Evolutionary conservation across 2,113 vertebrate genomes (phyloP).

Genomic region (Centrocercus urophasianus): DNA sequence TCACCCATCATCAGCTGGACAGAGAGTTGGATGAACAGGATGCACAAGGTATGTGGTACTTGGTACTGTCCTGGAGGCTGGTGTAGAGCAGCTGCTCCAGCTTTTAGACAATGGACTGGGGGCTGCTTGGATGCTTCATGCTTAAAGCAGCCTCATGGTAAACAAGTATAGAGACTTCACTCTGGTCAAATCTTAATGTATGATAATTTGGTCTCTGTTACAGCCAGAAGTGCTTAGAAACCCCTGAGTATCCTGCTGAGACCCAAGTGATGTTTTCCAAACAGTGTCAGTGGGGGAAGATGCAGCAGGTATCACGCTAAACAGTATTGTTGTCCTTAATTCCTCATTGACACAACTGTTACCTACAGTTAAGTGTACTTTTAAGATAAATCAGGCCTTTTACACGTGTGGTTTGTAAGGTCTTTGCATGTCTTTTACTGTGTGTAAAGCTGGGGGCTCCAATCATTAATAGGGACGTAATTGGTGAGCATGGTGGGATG

Average conservation of each 20-base stretch:
- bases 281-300: rapidly evolving
- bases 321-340: not conserved
- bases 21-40: not conserved
- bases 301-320: not conserved
- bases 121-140: not conserved
- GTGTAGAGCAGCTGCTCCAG: not conserved
- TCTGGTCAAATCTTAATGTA: not conserved
- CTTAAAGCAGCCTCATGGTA: not conserved
- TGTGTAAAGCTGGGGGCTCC: not conserved
- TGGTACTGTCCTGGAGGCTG: not conserved
- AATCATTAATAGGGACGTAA: too few relatives aligned
- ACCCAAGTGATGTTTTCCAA: not conserved
- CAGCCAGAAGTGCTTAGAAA: not conserved
- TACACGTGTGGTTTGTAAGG: not conserved
- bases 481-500: too few relatives aligned
- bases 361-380: not conserved
- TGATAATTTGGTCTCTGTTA: not conserved
- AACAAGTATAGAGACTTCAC: not conserved
- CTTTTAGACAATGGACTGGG: not conserved
- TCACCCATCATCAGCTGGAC: not conserved
- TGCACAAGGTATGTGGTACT: rapidly evolving
- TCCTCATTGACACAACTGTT: not conserved
- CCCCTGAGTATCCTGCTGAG: not conserved
- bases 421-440: not conserved
- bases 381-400: not conserved